These are phyloP conservation scores for Oryzias dopingdopingensis DNA, from an alignment of 2,797 vertebrate genomes.

Conservation along the genomic window DNA sequence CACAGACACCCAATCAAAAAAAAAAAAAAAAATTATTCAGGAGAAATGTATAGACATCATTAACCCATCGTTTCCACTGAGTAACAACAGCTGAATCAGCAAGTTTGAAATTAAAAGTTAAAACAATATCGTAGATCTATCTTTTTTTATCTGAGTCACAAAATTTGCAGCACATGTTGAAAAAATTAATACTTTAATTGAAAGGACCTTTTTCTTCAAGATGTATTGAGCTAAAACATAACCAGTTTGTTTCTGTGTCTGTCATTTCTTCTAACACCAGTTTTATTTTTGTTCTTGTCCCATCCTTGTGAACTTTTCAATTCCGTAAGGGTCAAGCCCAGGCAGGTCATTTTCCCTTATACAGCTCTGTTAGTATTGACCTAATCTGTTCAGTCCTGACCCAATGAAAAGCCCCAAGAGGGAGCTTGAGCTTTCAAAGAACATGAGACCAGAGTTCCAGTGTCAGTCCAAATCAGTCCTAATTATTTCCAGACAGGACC, in stretches of 20 bases:
- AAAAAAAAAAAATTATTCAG: constrained; percentile 46
- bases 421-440: constrained; percentile 34
- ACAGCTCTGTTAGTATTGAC: constrained; percentile 16
- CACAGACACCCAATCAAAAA: constrained; percentile 63
- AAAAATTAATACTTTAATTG: too few species aligned
- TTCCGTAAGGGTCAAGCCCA: constrained; percentile 12
- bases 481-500: constrained; percentile 36
- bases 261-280: too few species aligned
- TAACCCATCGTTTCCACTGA: constrained; percentile 33
- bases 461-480: constrained; percentile 44
- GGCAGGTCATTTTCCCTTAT: constrained; percentile 54
- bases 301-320: too few species aligned
- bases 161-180: too few species aligned
- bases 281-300: too few species aligned
- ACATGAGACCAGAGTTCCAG: constrained; percentile 39
- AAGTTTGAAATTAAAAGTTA: too few species aligned
- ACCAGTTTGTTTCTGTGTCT: too few species aligned
- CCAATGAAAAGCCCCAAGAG: constrained; percentile 44
- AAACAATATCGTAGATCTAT: too few species aligned
- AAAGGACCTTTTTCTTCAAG: too few species aligned
- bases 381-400: constrained; percentile 1
- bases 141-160: too few species aligned
- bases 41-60: constrained; percentile 51
- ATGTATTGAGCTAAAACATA: too few species aligned
- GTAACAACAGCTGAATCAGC: not conserved